Percentiles rank a stretch among this genome's conserved stretches.
Evolutionary conservation across 2,888 invertebrate species (phyloP).

Genomic region (Eilema sororculum): DNA sequence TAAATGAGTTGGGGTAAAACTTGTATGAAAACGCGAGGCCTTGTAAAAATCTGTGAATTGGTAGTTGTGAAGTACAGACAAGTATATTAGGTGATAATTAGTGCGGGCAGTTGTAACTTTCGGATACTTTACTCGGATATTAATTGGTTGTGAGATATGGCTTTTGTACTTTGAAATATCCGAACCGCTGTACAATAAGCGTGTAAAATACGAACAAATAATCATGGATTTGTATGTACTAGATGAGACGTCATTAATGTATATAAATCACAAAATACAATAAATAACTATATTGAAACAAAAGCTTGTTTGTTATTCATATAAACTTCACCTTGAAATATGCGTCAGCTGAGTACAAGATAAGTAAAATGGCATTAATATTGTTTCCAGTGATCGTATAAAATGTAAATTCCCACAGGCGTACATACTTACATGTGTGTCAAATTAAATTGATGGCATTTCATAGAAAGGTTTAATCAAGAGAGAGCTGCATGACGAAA

Average conservation of each 20-base stretch:
- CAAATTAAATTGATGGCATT: too few species aligned
- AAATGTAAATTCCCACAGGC: too few species aligned
- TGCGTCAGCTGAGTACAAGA: conserved; percentile 20
- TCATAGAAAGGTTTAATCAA: too few species aligned
- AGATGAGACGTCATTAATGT: too few species aligned
- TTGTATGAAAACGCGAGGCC: background rate
- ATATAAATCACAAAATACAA: background rate
- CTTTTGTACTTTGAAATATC: background rate
- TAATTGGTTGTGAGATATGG: background rate
- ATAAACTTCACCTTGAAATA: conserved; percentile 3
- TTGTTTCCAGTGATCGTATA: too few species aligned
- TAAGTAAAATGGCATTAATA: background rate
- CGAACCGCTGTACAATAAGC: background rate
- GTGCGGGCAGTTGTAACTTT: background rate
- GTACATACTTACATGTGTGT: too few species aligned
- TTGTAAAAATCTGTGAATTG: conserved; percentile 2
- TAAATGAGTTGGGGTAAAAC: background rate
- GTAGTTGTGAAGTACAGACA: background rate
- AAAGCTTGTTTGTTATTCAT: conserved; percentile 12
- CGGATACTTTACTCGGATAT: background rate
- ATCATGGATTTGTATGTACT: too few species aligned
- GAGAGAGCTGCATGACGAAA: too few species aligned
- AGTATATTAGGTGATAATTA: conserved; percentile 12
- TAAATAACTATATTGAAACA: background rate
- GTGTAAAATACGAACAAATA: too few species aligned